phyloP scores from a whole-genome alignment of 2,797 vertebrate species.

The Platyrinchus mystaceus region DNA sequence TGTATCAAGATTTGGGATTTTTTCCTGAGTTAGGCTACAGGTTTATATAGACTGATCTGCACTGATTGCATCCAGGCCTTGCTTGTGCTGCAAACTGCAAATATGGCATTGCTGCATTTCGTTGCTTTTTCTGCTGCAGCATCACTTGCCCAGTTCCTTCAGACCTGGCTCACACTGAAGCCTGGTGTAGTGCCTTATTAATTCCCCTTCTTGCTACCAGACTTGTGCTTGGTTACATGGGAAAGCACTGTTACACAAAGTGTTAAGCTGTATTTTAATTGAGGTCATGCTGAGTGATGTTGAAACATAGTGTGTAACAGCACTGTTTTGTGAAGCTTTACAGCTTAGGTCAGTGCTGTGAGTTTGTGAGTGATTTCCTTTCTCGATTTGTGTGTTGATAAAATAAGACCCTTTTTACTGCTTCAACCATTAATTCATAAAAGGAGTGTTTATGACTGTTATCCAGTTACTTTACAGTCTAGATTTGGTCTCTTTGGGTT shows the following conservation, averaged over 20 bases:
- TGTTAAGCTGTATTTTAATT: background rate
- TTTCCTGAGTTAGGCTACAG: background rate
- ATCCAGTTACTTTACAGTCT: background rate
- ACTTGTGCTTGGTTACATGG: background rate
- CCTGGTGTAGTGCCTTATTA: background rate
- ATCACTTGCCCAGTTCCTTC: background rate
- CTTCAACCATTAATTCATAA: background rate
- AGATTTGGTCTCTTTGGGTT: background rate
- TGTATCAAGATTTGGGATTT: background rate
- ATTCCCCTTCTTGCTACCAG: background rate
- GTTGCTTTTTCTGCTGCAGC: background rate
- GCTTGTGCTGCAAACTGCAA: background rate
- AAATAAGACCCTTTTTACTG: background rate
- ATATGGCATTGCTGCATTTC: background rate
- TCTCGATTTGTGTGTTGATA: background rate
- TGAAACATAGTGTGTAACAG: background rate
- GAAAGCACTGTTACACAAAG: background rate
- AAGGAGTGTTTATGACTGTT: background rate
- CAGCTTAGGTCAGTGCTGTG: background rate
- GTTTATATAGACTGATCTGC: background rate
- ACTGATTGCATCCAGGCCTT: background rate
- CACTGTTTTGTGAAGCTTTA: background rate
- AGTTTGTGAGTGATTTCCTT: background rate
- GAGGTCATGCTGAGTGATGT: background rate
- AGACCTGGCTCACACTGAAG: background rate